phyloP scores from a whole-genome alignment of 1,140 invertebrate species.

The Heterodera schachtii region DNA sequence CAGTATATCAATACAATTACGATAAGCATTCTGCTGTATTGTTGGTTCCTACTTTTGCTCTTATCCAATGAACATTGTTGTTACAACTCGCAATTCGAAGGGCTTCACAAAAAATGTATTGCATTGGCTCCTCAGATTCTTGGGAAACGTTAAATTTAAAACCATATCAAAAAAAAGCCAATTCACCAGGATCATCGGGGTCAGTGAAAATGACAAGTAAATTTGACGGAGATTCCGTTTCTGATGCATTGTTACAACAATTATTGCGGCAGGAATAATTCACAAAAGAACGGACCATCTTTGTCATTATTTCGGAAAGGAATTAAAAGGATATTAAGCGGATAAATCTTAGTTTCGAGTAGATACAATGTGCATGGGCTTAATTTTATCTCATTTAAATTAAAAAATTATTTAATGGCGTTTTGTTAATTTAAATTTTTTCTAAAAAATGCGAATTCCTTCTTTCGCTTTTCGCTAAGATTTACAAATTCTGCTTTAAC shows the following conservation, averaged over 20 bases:
- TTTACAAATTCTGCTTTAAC: too few relatives aligned
- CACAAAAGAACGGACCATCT: neutral
- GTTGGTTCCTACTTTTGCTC: neutral
- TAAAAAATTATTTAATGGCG: neutral
- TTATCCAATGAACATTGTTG: conserved; percentile 26
- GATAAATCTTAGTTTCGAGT: too few relatives aligned
- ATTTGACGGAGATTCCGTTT: neutral
- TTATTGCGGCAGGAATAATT: neutral
- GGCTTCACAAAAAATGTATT: conserved; percentile 27
- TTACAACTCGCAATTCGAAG: conserved; percentile 1
- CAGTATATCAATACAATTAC: neutral
- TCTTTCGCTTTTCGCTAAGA: too few relatives aligned
- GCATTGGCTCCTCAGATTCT: conserved; percentile 18
- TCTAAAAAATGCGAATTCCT: too few relatives aligned
- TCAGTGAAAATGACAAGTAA: conserved; percentile 23
- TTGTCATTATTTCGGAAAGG: neutral
- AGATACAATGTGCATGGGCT: neutral
- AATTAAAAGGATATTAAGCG: too few relatives aligned
- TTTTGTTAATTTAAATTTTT: neutral
- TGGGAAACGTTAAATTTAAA: neutral
- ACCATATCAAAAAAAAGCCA: neutral
- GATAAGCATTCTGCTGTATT: neutral
- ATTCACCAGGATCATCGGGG: neutral
- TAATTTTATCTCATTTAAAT: too few relatives aligned
- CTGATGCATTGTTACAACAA: neutral